Conservation (phyloP, 2,888 invertebrate species). For the Tromatobia lineatoria region DNA sequence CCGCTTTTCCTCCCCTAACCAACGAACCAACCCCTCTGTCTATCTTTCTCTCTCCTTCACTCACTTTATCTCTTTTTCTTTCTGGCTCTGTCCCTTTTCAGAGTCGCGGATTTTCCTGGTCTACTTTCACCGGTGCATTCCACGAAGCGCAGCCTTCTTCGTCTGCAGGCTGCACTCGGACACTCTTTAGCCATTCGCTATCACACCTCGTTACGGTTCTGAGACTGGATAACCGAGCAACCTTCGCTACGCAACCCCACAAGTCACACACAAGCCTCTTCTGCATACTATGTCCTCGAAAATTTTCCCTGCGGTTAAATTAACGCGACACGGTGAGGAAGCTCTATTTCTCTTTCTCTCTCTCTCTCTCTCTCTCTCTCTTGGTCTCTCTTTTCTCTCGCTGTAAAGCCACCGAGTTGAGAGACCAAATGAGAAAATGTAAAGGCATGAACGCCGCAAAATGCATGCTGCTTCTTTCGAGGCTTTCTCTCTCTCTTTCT, state of each 20-base stretch:
- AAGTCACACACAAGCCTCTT: too few species aligned
- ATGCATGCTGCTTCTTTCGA: constrained; percentile 11
- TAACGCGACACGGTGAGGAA: constrained; percentile 52
- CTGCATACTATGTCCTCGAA: constrained; percentile 33
- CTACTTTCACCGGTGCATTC: constrained; percentile 42
- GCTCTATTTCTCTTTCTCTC: constrained; percentile 1
- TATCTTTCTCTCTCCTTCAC: constrained; percentile 25
- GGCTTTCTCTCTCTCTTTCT: not conserved
- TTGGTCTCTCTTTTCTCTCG: not conserved
- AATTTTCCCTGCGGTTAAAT: constrained; percentile 65
- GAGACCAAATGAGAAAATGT: constrained; percentile 44
- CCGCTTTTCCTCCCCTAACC: constrained; percentile 34
- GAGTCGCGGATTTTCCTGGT: constrained; percentile 3
- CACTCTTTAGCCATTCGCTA: constrained; percentile 46
- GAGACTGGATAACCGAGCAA: constrained; percentile 63
- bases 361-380: not conserved
- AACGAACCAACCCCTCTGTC: not conserved
- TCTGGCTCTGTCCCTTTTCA: not conserved
- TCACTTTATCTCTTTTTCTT: not conserved
- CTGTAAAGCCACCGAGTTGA: constrained; percentile 4
- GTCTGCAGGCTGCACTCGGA: constrained; percentile 12
- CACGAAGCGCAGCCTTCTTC: constrained; percentile 41
- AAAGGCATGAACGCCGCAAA: not conserved
- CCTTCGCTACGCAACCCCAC: constrained; percentile 4
- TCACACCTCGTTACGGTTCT: constrained; percentile 49